These are phyloP conservation scores for Choristoneura rosaceana DNA, from an alignment of 2,888 invertebrate species.

Conservation along the genomic window DNA sequence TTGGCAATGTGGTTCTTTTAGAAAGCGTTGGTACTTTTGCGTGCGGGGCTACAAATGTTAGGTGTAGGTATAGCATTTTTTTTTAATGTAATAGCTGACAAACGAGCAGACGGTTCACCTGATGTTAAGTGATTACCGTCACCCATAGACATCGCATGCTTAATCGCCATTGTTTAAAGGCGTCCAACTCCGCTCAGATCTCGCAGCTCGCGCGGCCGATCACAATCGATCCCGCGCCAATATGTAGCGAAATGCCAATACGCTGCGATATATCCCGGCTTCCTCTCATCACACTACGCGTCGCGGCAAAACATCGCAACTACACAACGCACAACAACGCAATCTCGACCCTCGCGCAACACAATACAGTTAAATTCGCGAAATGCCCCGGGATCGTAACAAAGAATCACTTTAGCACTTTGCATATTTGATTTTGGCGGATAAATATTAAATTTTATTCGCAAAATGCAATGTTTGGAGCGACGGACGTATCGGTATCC, in stretches of 20 bases:
- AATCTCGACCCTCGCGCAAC: constrained; percentile 35
- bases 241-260: constrained; percentile 69
- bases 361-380: background rate
- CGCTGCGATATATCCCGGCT: constrained; percentile 65
- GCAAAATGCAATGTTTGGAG: constrained; percentile 35
- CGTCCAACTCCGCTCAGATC: constrained; percentile 43
- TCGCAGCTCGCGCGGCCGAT: constrained; percentile 43
- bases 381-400: background rate
- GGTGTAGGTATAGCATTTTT: too few species aligned
- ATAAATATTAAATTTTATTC: constrained; percentile 42
- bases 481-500: constrained; percentile 19
- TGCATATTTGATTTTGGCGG: constrained; percentile 39
- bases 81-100: too few species aligned
- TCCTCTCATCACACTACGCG: constrained; percentile 56
- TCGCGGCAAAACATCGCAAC: constrained; percentile 34
- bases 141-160: too few species aligned
- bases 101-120: too few species aligned
- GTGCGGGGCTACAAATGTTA: too few species aligned
- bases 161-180: too few species aligned
- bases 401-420: constrained; percentile 26
- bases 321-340: constrained; percentile 24
- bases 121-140: too few species aligned
- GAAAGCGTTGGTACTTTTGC: too few species aligned
- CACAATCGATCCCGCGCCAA: constrained; percentile 43
- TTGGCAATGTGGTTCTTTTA: too few species aligned